phyloP scores from a whole-genome alignment of 2,797 vertebrate species.

The Pseudochromis fuscus region DNA sequence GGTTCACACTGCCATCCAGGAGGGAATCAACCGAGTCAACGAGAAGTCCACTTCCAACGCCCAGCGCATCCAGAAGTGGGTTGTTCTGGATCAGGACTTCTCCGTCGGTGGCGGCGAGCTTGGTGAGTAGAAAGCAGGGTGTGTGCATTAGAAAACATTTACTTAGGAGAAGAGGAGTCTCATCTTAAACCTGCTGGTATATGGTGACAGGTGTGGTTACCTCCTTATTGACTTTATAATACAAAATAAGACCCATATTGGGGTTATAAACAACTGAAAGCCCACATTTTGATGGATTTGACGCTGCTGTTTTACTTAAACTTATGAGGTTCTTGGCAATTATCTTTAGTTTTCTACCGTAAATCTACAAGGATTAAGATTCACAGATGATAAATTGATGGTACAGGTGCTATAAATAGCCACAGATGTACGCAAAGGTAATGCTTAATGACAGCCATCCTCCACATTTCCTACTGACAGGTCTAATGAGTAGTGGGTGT shows the following conservation, averaged over 20 bases:
- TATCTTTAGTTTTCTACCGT: too few relatives aligned
- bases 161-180: neutral
- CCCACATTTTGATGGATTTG: too few relatives aligned
- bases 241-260: too few relatives aligned
- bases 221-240: too few relatives aligned
- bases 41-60: constrained; percentile 86
- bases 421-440: neutral
- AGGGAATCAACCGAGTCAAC: constrained; percentile 88
- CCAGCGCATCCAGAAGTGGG: constrained; percentile 94
- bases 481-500: neutral
- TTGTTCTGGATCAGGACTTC: constrained; percentile 90
- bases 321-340: too few relatives aligned
- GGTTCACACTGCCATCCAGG: constrained; percentile 88
- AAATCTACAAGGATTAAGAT: too few relatives aligned
- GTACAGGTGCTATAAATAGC: neutral
- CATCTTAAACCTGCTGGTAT: neutral
- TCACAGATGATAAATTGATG: neutral
- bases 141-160: neutral
- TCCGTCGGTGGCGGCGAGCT: constrained; percentile 90
- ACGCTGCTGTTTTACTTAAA: too few relatives aligned
- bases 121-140: constrained; percentile 80
- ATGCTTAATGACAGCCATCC: neutral
- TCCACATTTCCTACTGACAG: neutral
- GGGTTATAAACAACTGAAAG: too few relatives aligned
- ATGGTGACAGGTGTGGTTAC: too few relatives aligned